Base-by-base conservation (phyloP, 2,888 invertebrate genomes). In the Argyresthia goedartella region DNA sequence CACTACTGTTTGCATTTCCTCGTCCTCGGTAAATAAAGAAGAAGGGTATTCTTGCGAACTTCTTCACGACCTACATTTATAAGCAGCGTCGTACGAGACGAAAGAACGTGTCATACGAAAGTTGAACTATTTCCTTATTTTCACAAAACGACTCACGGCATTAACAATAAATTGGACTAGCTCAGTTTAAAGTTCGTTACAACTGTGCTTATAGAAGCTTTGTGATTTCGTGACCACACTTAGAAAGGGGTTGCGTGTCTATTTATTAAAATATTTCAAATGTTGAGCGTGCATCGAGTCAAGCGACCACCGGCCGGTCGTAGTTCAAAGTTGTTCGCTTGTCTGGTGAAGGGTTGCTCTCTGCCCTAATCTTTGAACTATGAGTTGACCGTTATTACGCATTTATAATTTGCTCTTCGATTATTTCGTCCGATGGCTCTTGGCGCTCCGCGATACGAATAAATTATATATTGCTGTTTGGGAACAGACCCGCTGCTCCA, bases 341-440 rank as follows among this genome's bases (percentile, higher is more conserved):
- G 65, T 69, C n/a, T 69, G 69, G 73, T 63, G 65, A 76, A 82
- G 81, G 86, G 85, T 81, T 79, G 71, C 73, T 76, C 82, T 75
- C 71, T 78, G 82, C 81, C 86, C 81, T 82, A 85, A 85, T 85
- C 86, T 86, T 84, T 86, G 84, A 86, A 86, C 86, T 86, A 81
- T 81, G 81, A 82, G 85, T 85, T 84, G 86, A 86, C 86, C 86
- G 86, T 85, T 86, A 84, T 77, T 80, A 82, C 81, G 85, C 85
- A 86, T 86, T 81, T 81, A 82, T 86, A 86, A 86, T 86, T 86
- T 78, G 74, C 73, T 79, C 71, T 80, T 81, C 86, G 84, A 86
- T 84, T 84, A 81, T 85, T 84, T 82, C 76, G 73, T 81, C 73
- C 69, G 69, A 68, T 67, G 70, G 75, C 73, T 25, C 25, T 77